phyloP scores from a whole-genome alignment of 1,140 invertebrate genomes.

The Ctenoplectra terminalis region DNA sequence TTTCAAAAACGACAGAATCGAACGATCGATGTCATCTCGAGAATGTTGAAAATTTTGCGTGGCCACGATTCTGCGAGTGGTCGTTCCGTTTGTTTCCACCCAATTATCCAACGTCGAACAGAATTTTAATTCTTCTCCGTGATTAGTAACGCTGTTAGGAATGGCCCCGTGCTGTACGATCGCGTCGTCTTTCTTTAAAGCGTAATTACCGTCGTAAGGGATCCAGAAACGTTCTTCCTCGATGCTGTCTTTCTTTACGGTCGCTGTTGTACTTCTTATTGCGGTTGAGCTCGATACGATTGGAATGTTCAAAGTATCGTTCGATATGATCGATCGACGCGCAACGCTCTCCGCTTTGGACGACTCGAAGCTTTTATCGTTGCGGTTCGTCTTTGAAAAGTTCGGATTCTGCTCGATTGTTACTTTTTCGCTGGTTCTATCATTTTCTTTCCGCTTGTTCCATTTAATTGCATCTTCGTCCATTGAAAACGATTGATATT shows the following conservation, averaged over 20 bases:
- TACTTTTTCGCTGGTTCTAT: not conserved
- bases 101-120: not conserved
- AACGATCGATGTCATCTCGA: constrained; percentile 42
- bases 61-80: not conserved
- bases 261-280: not conserved
- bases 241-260: not conserved
- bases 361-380: not conserved
- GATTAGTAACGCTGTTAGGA: not conserved
- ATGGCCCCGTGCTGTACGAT: not conserved
- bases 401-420: too few species aligned
- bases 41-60: constrained; percentile 36
- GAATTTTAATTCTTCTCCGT: not conserved
- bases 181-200: not conserved
- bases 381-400: not conserved
- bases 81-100: too few species aligned
- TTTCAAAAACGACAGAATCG: not conserved
- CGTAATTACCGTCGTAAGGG: not conserved
- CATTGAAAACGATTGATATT: not conserved
- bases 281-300: not conserved
- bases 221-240: not conserved
- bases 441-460: not conserved
- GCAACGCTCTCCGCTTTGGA: not conserved
- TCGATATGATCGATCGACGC: not conserved
- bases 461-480: not conserved
- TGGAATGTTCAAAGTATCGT: not conserved